Evolutionary conservation across 2,888 invertebrate genomes (phyloP), one percentile per base, ranked within the genome.

Genomic region (Seira ritae): DNA sequence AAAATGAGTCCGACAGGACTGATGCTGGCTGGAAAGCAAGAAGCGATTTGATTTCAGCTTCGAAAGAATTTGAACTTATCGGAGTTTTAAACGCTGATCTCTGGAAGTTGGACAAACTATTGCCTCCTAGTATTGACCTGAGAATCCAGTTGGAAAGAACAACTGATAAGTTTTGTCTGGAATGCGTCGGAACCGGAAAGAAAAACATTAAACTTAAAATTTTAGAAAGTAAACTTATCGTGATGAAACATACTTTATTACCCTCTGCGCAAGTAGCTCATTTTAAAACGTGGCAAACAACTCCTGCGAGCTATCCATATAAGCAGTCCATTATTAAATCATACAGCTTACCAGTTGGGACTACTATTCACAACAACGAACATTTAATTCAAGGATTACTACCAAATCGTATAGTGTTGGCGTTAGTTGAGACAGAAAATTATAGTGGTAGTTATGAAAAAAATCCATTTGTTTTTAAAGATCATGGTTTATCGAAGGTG

Each of bases 311-410:
- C 0, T 84, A 86, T 46, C 77, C 84, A 19, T 72, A 71, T 50
- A 84, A 68, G 37, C 50, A 70, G 22, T 76, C 74, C 0, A 62
- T 46, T 19, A 78, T 84, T 24, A 84, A 84, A 62, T 69, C 55
- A 4, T 86, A 79, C 60, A 74, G 73, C 20, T n/a, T 87, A n/a
- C 72, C 85, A n/a, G 60, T n/a, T 10, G 86, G 84, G 71, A 74
- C 74, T 0, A 12, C 24, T 1, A 55, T 55, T 20, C 4, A 50
- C 22, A 76, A 42, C 0, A 87, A 87, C 50, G 80, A 80, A 24
- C 73, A 67, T 19, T 10, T 86, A 4, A 0, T 87, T 2, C 55
- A 23, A 1, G 85, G 85, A 31, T 19, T 81, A 0, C 10, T 86
- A 0, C 84, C 86, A 1, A 22, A 71, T 31, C 75, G 86, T n/a